Conservation (phyloP, 2,797 vertebrate genomes). For the Gadopsis marmoratus region DNA sequence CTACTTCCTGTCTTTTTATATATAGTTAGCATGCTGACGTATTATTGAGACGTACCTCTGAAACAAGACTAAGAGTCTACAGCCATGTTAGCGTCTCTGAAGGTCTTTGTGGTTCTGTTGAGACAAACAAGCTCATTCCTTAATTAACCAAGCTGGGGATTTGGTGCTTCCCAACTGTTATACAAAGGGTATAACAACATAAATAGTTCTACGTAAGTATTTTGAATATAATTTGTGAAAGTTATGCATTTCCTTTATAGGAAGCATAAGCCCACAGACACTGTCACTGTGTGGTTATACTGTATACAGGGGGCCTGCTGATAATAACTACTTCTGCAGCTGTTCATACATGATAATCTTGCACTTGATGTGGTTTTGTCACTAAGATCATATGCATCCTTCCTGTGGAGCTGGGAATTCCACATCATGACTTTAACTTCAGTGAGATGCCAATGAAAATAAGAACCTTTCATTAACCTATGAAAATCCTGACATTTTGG, state of each 20-base stretch:
- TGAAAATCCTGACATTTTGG: conserved; percentile 13
- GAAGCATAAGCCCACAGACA: conserved; percentile 9
- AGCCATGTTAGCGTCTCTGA: too few species aligned
- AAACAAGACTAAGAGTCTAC: not conserved
- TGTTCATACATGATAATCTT: conserved; percentile 5
- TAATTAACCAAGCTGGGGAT: not conserved
- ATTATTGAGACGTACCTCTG: not conserved
- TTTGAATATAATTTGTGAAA: not conserved
- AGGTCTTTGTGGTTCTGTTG: not conserved
- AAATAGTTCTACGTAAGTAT: not conserved
- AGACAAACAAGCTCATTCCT: not conserved
- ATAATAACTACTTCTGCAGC: conserved; percentile 24
- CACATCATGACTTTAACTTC: conserved; percentile 16
- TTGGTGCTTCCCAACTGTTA: not conserved
- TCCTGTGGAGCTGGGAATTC: conserved; percentile 40
- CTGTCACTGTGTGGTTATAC: conserved; percentile 20
- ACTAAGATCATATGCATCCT: conserved; percentile 10
- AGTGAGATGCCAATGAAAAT: not conserved
- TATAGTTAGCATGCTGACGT: not conserved
- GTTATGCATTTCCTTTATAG: not conserved
- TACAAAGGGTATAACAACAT: not conserved
- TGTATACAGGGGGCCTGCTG: conserved; percentile 1
- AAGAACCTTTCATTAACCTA: conserved; percentile 26
- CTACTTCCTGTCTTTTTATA: not conserved
- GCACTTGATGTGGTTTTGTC: conserved; percentile 42